Evolutionary conservation across 2,888 invertebrate species (phyloP), one percentile per base, ranked within the genome.

Genomic region (Perizoma affinitatum): DNA sequence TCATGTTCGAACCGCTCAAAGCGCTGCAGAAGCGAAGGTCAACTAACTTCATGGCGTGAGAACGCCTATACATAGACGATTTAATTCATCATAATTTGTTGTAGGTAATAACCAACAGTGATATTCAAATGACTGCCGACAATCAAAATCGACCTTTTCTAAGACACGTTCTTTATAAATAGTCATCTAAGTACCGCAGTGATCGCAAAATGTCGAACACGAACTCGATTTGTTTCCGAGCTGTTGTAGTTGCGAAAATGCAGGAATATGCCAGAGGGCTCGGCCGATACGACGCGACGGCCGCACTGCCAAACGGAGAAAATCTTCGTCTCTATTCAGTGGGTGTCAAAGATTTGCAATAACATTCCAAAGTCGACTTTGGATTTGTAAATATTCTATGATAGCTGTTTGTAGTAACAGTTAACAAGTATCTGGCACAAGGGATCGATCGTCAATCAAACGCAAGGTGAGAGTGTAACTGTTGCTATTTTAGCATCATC

Each of bases 381-480:
- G 72, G 71, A 74, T 72, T 74, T 75, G 76, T 72, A 74, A 76
- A 74, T 77, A 76, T 69, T 72, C 67, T 72, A 73, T 77, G 74
- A 75, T 75, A 84, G 75, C 73, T 84, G 84, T 84, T 87, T 88
- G 80, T 77, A 79, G 80, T 84, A 83, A 82, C 79, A 80, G 84
- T 88, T 86, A 86, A 79, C 87, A 83, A 84, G 83, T 88, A 88
- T 92, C 90, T 92, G 91, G 92, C 91, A 91, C 90, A 87, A 87
- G 88, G 86, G 87, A 90, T 91, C 88, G 87, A 91, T 91, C 90
- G 90, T 92, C 90, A 91, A 92, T 92, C 91, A 92, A 90, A 90
- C 82, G 88, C 92, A 92, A 92, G 92, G 92, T 88, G 87, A 92
- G 88, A 90, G 90, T 89, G 83, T 87, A 86, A 89, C 87, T 86